Conservation (phyloP, 2,113 vertebrate genomes). For the Rhinolophus ferrumequinum region DNA sequence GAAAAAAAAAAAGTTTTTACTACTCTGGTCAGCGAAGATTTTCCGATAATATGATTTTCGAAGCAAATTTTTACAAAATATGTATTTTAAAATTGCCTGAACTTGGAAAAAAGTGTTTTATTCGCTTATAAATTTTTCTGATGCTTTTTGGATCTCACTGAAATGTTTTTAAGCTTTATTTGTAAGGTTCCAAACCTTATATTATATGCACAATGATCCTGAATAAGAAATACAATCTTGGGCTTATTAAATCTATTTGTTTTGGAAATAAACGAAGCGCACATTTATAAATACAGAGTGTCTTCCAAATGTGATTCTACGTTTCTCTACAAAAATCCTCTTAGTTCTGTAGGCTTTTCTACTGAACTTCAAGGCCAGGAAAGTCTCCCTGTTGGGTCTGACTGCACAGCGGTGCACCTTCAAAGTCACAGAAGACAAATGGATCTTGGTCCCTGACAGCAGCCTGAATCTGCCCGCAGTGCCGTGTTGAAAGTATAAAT, state of each 20-base stretch:
- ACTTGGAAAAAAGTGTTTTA: background rate
- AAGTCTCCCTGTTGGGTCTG: background rate
- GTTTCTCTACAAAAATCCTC: conserved; percentile 40
- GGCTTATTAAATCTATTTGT: conserved; percentile 49
- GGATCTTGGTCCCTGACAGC: background rate
- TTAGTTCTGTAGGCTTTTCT: background rate
- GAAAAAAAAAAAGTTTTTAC: background rate
- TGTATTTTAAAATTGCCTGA: background rate
- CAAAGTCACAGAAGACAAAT: conserved; percentile 25
- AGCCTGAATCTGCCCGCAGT: background rate
- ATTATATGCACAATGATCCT: background rate
- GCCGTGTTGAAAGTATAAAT: background rate
- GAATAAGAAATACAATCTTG: conserved; percentile 35
- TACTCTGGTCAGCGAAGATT: conserved; percentile 24
- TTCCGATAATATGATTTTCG: conserved; percentile 4
- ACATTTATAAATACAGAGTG: conserved; percentile 21
- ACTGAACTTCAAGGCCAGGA: background rate
- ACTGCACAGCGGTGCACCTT: background rate
- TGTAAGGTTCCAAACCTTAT: conserved; percentile 30
- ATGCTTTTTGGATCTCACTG: conserved; percentile 39
- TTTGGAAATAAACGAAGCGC: conserved; percentile 56
- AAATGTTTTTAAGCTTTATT: conserved; percentile 33
- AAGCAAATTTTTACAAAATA: background rate
- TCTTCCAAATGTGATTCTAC: conserved; percentile 27
- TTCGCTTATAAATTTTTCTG: conserved; percentile 32